Conservation (phyloP, 1,140 invertebrate genomes). For the Drosophila tani region DNA sequence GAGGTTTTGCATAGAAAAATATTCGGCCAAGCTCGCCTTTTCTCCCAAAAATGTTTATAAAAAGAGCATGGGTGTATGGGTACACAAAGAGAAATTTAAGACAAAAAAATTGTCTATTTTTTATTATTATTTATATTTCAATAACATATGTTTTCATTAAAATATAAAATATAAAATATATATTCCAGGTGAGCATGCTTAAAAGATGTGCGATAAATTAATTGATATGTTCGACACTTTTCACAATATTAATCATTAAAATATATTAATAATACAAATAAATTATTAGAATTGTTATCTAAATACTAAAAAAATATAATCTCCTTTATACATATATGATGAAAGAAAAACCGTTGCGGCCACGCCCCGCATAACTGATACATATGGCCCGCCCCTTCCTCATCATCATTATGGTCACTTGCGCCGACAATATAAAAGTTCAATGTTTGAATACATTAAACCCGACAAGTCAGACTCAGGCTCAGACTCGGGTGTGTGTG, state of each 20-base stretch:
- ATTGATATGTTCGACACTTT: neutral
- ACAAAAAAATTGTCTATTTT: too few relatives aligned
- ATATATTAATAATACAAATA: neutral
- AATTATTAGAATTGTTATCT: neutral
- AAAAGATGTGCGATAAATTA: neutral
- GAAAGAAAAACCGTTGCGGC: constrained; percentile 55
- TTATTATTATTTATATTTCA: too few relatives aligned
- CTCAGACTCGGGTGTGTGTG: too few relatives aligned
- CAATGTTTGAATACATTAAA: constrained; percentile 82
- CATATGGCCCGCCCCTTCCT: constrained; percentile 5
- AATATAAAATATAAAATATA: too few relatives aligned
- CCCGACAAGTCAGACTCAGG: neutral
- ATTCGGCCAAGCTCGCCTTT: constrained; percentile 15
- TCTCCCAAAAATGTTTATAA: constrained; percentile 11
- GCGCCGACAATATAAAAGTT: constrained; percentile 67
- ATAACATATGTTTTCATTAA: too few relatives aligned
- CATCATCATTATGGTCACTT: constrained; percentile 54
- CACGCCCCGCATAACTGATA: constrained; percentile 33
- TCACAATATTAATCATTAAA: neutral
- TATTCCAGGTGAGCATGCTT: neutral
- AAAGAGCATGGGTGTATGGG: neutral
- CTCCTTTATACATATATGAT: neutral
- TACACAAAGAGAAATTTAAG: neutral
- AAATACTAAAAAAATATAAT: neutral
- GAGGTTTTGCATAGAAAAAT: constrained; percentile 66